Base-by-base conservation (phyloP, 2,113 vertebrate genomes). In the Gambusia affinis region DNA sequence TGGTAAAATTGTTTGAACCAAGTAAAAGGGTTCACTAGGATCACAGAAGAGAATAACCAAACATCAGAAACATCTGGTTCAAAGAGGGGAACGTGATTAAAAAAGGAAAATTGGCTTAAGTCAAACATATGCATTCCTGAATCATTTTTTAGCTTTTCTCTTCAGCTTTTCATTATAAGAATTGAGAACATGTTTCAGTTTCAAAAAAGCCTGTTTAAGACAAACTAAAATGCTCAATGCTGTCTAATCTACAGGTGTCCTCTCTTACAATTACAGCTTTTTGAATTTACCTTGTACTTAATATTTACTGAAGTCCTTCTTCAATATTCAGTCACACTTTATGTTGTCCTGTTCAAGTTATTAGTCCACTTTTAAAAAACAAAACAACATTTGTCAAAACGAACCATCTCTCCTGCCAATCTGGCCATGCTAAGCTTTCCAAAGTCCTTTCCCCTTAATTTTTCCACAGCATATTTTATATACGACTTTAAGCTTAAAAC, bases 1-100 rank as follows among this genome's bases (percentile, higher is more conserved):
- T 61, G 37, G 61, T 76, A 51, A 82, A 66, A 70, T 60, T 12
- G 15, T n/a, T 47, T 69, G 68, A 73, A 68, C 60, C 0, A 73
- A 62, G 1, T 37, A 10, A 37, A 10, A 2, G 10, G 2, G 15
- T 72, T 72, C n/a, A 22, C 74, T 70, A 60, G 33, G 19, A 57
- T 63, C 42, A 1, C 14, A 27, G 28, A 22, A 65, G 64, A 29
- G 60, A 29, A 27, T 30, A 65, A 35, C n/a, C 44, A 35, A 63
- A 67, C 64, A 12, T 64, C 31, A 65, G 30, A 27, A 39, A 33
- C 5, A 72, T 27, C 42, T 8, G 31, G 22, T n/a, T 17, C 15
- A 70, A 65, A 69, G 28, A 51, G 28, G 28, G 12, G 44, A 15
- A 12, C 15, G 17, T 15, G 44, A 30, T 10, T n/a, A 24, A 69